These are phyloP conservation scores for Aphaenogaster floridana DNA, from an alignment of 1,140 invertebrate species.

Conservation along the genomic window DNA sequence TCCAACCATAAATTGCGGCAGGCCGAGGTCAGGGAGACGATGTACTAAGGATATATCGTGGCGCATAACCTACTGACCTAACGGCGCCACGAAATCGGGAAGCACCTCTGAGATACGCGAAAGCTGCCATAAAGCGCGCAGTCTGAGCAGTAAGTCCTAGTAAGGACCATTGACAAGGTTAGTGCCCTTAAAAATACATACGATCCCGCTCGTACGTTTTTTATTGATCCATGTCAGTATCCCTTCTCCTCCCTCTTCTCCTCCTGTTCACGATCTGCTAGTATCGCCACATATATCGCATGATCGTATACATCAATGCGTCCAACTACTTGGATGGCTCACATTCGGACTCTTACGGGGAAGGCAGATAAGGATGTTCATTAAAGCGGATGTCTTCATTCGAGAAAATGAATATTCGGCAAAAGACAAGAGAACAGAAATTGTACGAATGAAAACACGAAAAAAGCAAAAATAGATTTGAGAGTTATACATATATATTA, in stretches of 20 bases:
- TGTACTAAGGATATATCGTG: slow-evolving; percentile 7
- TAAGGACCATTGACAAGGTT: slow-evolving; percentile 74
- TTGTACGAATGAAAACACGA: background rate
- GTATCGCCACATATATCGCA: background rate
- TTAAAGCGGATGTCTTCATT: slow-evolving; percentile 20
- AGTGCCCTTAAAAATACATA: slow-evolving; percentile 75
- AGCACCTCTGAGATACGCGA: slow-evolving; percentile 20
- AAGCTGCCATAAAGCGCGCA: slow-evolving; percentile 66
- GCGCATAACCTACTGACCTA: slow-evolving; percentile 65
- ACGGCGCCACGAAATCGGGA: slow-evolving; percentile 29
- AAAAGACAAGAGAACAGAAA: background rate
- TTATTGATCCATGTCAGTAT: slow-evolving; percentile 61
- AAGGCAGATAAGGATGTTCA: background rate
- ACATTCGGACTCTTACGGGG: background rate
- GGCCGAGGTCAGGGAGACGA: background rate
- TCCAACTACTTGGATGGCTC: slow-evolving; percentile 44
- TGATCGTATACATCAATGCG: slow-evolving; percentile 28
- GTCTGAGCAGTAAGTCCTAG: slow-evolving; percentile 67
- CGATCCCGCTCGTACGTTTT: slow-evolving; percentile 69
- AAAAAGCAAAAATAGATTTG: background rate
- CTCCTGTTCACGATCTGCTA: background rate
- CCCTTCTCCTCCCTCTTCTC: background rate
- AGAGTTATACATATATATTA: background rate
- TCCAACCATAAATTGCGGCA: slow-evolving; percentile 8
- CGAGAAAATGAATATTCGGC: background rate